Evolutionary conservation across 2,797 vertebrate species (phyloP), one percentile per base, ranked within the genome.

Genomic region (Fratercula arctica): DNA sequence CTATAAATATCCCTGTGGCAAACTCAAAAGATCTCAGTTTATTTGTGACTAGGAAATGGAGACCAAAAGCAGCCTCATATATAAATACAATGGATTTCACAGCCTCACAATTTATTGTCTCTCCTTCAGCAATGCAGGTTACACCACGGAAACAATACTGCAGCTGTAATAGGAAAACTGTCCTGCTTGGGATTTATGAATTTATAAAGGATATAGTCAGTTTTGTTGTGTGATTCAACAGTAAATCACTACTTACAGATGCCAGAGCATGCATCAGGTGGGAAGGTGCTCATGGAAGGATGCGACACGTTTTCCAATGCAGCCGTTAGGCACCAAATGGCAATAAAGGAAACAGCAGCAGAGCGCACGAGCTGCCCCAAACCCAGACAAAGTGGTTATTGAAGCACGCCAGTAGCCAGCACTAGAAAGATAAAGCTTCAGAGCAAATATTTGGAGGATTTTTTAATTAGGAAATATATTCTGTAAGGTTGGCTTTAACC

Each of bases 91-190:
- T 46, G 85, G 85, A 93, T 92, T 92, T 94, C 82, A 59, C 86
- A 95, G 93, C 45, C 64, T 57, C 45, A 13, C 24, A 35, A 96
- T 97, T 96, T 92, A 96, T 91, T 87, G 57, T 91, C 33, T 91
- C 90, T 95, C 78, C 89, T 91, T 84, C 85, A 80, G 95, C 92
- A 54, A 12, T 14, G 77, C 11, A 24, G 57, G 76, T 93, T 92
- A 85, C 64, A 87, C 87, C 81, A 41, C 85, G 85, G 94, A 95
- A 97, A 96, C 88, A 95, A 70, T 83, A 75, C 84, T 91, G 86
- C 67, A 81, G 73, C 84, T 83, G 33, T 95, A 95, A 97, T 80
- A 76, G 95, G 92, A 85, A 96, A 97, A 46, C 76, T 87, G 93
- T 94, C 94, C 79, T 74, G 1, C 85, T 84, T 3, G 1, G 72